Evolutionary conservation across 1,140 invertebrate species (phyloP), one percentile per base, ranked within the genome.

Genomic region (Drosophila pallidifrons): DNA sequence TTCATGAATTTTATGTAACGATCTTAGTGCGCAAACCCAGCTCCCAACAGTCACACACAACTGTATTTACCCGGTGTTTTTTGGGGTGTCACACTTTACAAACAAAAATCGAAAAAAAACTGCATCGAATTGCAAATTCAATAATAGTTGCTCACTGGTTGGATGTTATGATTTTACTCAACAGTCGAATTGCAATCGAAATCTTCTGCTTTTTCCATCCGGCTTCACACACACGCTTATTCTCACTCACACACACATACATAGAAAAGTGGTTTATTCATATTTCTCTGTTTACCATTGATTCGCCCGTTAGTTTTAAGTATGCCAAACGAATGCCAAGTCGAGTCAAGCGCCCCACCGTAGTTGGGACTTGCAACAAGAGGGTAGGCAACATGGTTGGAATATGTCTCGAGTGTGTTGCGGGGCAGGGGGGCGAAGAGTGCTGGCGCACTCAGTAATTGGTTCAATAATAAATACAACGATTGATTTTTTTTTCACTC

Each of bases 291-390:
- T 58, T 64, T 74, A 46, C 69, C 70, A 78, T 86, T 76, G 82
- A 86, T 88, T 80, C 68, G 83, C 83, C 83, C 60, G 83, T 88
- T 88, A 87, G 83, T 87, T 87, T 87, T 87, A 88, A 87, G 80
- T 82, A 77, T 82, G 83, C 83, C 79, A 83, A 76, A 67, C 82
- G 82, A 81, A 79, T 81, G 67, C 70, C 70, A 66, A 86, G 67
- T 61, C 71, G 71, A 78, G 78, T 81, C 66, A 81, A 87, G 83
- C 13, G 20, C 46, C 35, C 13, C 54, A 35, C 28, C 49, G 49
- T 32, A 57, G 55, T 61, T 15, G 46, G 43, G 45, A 41, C 63
- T 70, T 54, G 70, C 46, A 55, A 38, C 4, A 10, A 16, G 43
- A 8, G 35, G 7, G 4, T 30, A 11, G 7, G 11, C 10, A 3